Evolutionary conservation across 2,888 invertebrate genomes (phyloP), one percentile per base, ranked within the genome.

Genomic region (Cordylochernes scorpioides): DNA sequence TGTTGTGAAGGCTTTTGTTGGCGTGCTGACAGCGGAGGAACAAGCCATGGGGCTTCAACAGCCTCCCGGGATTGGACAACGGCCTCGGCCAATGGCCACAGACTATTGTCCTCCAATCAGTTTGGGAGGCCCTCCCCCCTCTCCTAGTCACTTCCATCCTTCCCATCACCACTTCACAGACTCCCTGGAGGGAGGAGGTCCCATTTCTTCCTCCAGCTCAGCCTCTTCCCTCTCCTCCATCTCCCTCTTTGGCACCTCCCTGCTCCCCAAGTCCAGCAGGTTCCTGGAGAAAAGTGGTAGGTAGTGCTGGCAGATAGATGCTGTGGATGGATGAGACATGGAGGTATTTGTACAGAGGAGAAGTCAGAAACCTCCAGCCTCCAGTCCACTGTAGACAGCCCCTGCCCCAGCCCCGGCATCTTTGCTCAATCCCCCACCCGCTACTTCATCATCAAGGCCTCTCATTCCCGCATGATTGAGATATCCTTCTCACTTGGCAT

Each of bases 41-140:
- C 62, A 63, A 39, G 62, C 64, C 6, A 59, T 66, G 7, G 68
- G 68, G 0, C 51, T 75, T 4, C 63, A 60, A 30, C 68, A 71
- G 44, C 74, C 74, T 1, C 54, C 60, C 5, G 72, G 72, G 1
- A 67, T 75, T 33, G 74, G 74, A 0, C 69, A 69, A 48, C 57
- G 71, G 28, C 75, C 75, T 1, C 63, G 66, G 41, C 68, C 70
- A 3, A 52, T 68, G 37, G 58, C 62, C 0, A 52, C 62, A 2
- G 65, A 66, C 42, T 60, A 29, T 24, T 36, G 33, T 28, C 38
- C 39, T 24, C 37, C 36, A 17, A 25, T 35, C 16, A 30, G 27
- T 21, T 3, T 28, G 18, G n/a, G n/a, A n/a, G 22, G 22, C 6
- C 29, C 22, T 3, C 29, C 24, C 15, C 9, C 15, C 17, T 9